Evolutionary conservation across 2,797 vertebrate genomes (phyloP).

Genomic region (Coregonus ussuriensis): DNA sequence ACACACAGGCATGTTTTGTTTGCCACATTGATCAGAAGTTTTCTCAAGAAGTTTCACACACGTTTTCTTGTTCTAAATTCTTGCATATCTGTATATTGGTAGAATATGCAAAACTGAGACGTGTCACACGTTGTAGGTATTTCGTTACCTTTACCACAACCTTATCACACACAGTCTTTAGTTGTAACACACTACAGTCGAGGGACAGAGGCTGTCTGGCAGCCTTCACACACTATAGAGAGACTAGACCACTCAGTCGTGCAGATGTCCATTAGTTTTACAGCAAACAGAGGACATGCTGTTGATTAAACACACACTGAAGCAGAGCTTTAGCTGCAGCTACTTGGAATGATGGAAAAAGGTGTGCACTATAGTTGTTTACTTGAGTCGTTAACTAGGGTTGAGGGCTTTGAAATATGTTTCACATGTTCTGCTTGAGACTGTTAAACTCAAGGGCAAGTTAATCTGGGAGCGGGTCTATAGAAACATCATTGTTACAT

Average conservation of each 20-base stretch:
- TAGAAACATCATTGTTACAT: not conserved
- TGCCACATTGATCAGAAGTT: slow-evolving; percentile 17
- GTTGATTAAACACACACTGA: slow-evolving; percentile 52
- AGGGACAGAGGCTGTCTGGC: not conserved
- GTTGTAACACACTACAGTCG: not conserved
- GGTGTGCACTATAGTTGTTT: not conserved
- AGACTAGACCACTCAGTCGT: not conserved
- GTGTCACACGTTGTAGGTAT: not conserved
- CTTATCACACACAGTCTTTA: not conserved
- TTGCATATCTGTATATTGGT: not conserved
- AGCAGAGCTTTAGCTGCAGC: slow-evolving; percentile 40
- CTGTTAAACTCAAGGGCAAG: not conserved
- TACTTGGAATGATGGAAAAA: not conserved
- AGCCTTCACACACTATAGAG: not conserved
- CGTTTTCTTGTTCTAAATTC: slow-evolving; percentile 20
- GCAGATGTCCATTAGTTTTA: slow-evolving; percentile 15
- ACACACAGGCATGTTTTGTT: slow-evolving; percentile 27
- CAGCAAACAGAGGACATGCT: slow-evolving; percentile 62
- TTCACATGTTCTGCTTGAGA: not conserved
- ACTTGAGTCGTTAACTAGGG: not conserved
- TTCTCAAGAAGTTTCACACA: slow-evolving; percentile 32
- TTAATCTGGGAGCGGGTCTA: not conserved
- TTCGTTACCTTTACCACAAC: not conserved
- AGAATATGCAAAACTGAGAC: not conserved
- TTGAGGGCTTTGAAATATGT: not conserved